Percentiles rank a stretch among this genome's conserved stretches.
Evolutionary conservation across 2,113 vertebrate genomes (phyloP).

Genomic region (Pteropus alecto): DNA sequence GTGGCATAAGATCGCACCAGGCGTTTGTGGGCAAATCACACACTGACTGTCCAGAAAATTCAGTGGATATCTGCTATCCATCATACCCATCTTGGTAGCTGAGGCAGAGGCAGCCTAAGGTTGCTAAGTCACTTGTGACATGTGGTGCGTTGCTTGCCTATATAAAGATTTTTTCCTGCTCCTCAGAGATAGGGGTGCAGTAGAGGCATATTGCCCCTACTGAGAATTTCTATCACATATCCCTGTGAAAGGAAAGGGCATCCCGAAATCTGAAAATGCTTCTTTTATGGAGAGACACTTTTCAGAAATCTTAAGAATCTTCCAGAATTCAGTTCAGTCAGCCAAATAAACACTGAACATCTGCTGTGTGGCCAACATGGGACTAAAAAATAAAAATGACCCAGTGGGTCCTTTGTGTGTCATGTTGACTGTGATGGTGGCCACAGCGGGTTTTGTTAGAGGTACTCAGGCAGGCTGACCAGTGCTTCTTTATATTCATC

Average conservation of each 20-base stretch:
- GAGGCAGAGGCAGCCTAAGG: not conserved
- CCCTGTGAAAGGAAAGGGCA: not conserved
- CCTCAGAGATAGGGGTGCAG: not conserved
- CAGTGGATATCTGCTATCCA: not conserved
- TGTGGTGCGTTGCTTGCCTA: not conserved
- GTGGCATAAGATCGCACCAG: not conserved
- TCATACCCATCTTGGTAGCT: not conserved
- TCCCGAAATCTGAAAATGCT: not conserved
- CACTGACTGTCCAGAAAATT: not conserved
- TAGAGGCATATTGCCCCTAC: not conserved
- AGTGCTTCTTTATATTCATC: not conserved
- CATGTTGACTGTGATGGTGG: not conserved
- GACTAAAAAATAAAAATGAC: not conserved
- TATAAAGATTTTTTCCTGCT: not conserved
- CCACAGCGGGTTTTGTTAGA: not conserved
- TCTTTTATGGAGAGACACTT: not conserved
- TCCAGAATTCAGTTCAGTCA: not conserved
- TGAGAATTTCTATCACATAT: not conserved
- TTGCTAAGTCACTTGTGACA: not conserved
- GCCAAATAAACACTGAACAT: not conserved
- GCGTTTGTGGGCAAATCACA: not conserved
- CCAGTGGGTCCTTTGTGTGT: not conserved
- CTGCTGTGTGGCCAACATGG: not conserved
- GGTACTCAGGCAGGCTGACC: no score
- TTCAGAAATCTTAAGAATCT: not conserved